Conservation (phyloP, 2,113 vertebrate species). For the Colinus virginianus region DNA sequence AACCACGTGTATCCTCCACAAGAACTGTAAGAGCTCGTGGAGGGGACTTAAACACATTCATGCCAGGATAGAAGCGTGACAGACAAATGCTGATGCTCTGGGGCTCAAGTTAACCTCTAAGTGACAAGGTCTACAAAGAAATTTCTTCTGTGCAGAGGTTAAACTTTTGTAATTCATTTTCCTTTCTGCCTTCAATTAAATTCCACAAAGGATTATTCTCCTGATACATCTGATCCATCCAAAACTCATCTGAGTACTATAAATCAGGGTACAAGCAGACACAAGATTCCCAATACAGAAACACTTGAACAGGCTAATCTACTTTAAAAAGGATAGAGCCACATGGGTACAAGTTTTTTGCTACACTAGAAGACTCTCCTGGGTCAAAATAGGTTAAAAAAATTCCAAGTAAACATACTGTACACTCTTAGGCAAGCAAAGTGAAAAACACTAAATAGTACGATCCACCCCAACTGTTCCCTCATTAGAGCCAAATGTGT, state of each 20-base stretch:
- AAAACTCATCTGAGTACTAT: neutral
- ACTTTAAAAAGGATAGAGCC: too few species aligned
- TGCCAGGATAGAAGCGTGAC: neutral
- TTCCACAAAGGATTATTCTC: neutral
- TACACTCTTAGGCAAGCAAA: neutral
- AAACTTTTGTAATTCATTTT: neutral
- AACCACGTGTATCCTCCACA: accelerated
- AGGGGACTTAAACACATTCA: neutral
- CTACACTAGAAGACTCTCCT: too few species aligned
- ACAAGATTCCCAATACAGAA: neutral
- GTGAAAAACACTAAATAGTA: neutral
- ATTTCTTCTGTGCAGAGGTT: neutral
- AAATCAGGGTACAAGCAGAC: neutral
- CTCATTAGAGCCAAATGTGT: neutral
- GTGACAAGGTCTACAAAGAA: neutral
- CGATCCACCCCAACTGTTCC: neutral
- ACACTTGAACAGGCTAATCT: too few species aligned
- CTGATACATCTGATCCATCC: neutral
- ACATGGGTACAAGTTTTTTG: too few species aligned
- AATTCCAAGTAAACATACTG: neutral
- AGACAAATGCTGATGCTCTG: neutral
- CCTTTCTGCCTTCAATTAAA: neutral
- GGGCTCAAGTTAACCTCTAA: neutral
- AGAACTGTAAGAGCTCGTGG: neutral
- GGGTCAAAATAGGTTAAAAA: too few species aligned